Evolutionary conservation across 1,140 invertebrate species (phyloP), one percentile per base, ranked within the genome.

Genomic region (Meteorus sp.): DNA sequence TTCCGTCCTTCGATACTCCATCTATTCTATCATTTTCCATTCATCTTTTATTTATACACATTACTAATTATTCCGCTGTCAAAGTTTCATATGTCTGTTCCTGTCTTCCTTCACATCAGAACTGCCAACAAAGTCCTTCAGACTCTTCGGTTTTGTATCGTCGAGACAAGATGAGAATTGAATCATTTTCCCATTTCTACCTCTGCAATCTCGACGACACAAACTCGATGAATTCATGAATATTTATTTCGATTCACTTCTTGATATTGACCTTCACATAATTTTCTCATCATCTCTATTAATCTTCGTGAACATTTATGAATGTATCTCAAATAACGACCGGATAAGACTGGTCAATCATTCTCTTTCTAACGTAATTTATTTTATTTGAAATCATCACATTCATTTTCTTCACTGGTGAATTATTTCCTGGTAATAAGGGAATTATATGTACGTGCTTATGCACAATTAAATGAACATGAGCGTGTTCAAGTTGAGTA

Each of bases 251-350:
- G 9, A 23, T 7, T 54, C 22, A 11, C 22, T 9, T 54, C 3
- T 54, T 9, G 23, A 17, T 13, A 15, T 64, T 17, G 57, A 64
- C 17, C 59, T 66, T 0, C 3, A 6, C 5, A 58, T 57, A 22
- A 48, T 60, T 6, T 27, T 15, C 50, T 60, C 56, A 3, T 60
- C 50, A 43, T 60, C 29, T 9, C 17, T 57, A 5, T 2, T n/a
- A n/a, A n/a, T n/a, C n/a, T 11, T 48, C 17, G 23, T 7, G n/a
- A 22, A 25, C n/a, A 4, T 7, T 39, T 39, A 39, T 39, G 4
- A 5, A 39, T 39, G 15, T n/a, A 39, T 39, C 8, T n/a, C 35
- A n/a, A 39, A 39, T 13, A 39, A 4, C 8, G 35, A 7, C 15
- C 8, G 8, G 35, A 39, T 39, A n/a, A n/a, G 35, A 39, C 8